Conservation (phyloP, 2,113 vertebrate genomes). For the Megatriorchis doriae region DNA sequence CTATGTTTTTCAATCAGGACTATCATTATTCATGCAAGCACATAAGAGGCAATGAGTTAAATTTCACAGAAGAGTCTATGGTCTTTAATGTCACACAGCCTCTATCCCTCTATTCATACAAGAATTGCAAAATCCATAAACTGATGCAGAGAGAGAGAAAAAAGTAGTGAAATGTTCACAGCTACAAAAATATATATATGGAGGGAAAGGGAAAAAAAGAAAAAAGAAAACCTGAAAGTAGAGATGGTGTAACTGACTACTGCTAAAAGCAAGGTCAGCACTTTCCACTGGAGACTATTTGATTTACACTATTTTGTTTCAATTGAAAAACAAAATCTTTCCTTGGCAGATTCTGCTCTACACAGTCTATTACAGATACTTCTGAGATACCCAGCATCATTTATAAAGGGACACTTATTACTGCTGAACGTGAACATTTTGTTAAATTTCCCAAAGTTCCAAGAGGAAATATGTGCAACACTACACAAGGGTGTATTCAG, state of each 20-base stretch:
- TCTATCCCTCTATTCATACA: background rate
- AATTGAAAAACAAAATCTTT: constrained; percentile 39
- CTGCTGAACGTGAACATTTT: constrained; percentile 34
- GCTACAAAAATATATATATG: background rate
- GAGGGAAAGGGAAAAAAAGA: background rate
- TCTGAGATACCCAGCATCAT: constrained; percentile 42
- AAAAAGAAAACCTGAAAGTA: background rate
- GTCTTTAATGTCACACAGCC: background rate
- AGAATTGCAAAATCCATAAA: background rate
- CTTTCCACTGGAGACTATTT: background rate
- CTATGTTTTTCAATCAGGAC: background rate
- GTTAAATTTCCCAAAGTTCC: constrained; percentile 8
- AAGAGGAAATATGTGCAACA: background rate
- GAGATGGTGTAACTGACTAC: background rate
- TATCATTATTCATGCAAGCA: background rate
- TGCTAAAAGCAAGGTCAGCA: constrained; percentile 30
- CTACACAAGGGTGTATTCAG: background rate
- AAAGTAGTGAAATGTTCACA: background rate
- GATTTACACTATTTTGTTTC: constrained; percentile 44
- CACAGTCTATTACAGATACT: constrained; percentile 34
- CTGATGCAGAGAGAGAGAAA: background rate
- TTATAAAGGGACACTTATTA: constrained; percentile 48
- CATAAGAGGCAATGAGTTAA: background rate
- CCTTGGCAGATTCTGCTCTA: constrained; percentile 35
- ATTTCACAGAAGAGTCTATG: background rate